A percentile compares a stretch with the other conserved stretches of the same genome.
Conservation (phyloP, 2,888 invertebrate genomes). For the Drosophila colorata region DNA sequence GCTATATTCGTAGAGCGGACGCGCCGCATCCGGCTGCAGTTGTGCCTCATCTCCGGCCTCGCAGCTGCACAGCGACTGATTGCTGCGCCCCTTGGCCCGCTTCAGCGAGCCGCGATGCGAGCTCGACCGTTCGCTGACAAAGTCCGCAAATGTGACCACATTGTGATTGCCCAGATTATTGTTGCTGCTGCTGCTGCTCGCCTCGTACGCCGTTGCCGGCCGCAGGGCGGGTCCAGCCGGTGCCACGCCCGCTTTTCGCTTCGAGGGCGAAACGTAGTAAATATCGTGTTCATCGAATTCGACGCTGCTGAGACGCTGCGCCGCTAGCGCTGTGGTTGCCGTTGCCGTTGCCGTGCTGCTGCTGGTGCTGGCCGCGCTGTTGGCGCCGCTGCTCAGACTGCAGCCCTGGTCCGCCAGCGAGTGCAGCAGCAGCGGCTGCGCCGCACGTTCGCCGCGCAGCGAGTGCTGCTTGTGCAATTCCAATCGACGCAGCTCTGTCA, state of each 20-base stretch:
- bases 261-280: constrained; percentile 84
- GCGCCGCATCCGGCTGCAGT: constrained; percentile 83
- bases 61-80: constrained; percentile 85
- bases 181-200: constrained; percentile 22
- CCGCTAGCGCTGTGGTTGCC: constrained; percentile 66
- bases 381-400: constrained; percentile 76
- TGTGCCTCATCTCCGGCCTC: constrained; percentile 84
- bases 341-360: constrained; percentile 79
- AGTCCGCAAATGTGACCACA: constrained; percentile 84
- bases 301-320: constrained; percentile 59
- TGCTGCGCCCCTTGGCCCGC: constrained; percentile 84
- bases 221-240: constrained; percentile 69
- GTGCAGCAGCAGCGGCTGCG: constrained; percentile 74
- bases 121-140: constrained; percentile 71
- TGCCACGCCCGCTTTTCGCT: constrained; percentile 79
- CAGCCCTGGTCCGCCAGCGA: constrained; percentile 81
- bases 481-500: constrained; percentile 74
- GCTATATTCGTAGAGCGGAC: constrained; percentile 85
- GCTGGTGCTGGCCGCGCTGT: constrained; percentile 75
- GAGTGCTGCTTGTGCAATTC: constrained; percentile 69
- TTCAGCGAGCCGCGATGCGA: constrained; percentile 83
- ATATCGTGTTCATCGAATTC: constrained; percentile 84
- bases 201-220: constrained; percentile 66
- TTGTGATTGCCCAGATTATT: constrained; percentile 50
- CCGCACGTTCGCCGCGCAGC: constrained; percentile 60